Base-by-base conservation (phyloP, 2,797 vertebrate genomes). In the Haliaeetus albicilla region DNA sequence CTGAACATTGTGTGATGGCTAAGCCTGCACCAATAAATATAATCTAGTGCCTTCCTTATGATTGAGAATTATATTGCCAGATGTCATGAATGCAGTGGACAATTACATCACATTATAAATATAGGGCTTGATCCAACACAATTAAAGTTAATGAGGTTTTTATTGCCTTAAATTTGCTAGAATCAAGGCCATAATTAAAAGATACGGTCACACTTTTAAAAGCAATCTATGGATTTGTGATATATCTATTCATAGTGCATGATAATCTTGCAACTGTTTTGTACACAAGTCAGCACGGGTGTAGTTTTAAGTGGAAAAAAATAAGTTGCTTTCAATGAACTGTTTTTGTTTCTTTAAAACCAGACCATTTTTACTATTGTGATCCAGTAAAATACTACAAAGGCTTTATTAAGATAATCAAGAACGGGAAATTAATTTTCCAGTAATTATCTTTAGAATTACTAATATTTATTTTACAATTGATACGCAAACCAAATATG, bases 121-220 rank as follows among this genome's bases (percentile, higher is more conserved):
- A 87, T 0, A 4, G 54, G 63, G 46, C 51, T 87, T 63, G 46
- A 84, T 95, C 70, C 92, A 96, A 84, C 35, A 76, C 59, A 51
- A 82, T 91, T 95, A 93, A 89, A 95, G 90, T 90, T 89, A 90
- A 97, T 68, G 78, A 70, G 48, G 0, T 82, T 91, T 94, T 94
- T 77, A 89, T 61, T 64, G 68, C 81, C 81, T 71, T 84, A 89
- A 85, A 93, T 96, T 93, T 96, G 25, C 74, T 57, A 30, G 77
- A 93, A 89, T 87, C 59, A 84, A 89, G 60, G 56, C 41, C 27
- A 56, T 82, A 74, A 95, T 94, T 90, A 97, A 90, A 95, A 92
- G 31, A 93, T 74, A 92, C 0, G 3, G 59, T 70, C 12, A 2
- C n/a, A 73, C 31, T 89, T 96, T 75, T 60, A 92, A 95, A 86